phyloP scores from a whole-genome alignment of 37 sponge, comb jelly and placozoan genomes.

The Aplysina aerophoba region DNA sequence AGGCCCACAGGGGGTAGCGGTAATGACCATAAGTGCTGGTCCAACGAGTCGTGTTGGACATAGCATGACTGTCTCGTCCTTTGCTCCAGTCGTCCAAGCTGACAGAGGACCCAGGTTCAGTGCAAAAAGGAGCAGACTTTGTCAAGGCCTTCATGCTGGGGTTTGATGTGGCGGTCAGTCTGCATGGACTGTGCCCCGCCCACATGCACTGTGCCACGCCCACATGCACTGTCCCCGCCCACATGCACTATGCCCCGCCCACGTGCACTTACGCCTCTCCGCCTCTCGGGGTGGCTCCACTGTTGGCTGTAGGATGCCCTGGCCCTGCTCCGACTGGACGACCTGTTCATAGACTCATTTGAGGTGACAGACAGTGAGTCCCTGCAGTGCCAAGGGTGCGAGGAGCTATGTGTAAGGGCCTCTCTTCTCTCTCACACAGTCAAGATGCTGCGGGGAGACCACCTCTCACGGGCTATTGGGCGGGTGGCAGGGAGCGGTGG shows the following conservation, averaged over 20 bases:
- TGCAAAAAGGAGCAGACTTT: slow-evolving; percentile 98
- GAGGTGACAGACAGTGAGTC: slow-evolving; percentile 88
- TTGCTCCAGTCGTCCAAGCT: slow-evolving; percentile 77
- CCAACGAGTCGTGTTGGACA: neutral
- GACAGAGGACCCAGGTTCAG: slow-evolving; percentile 89
- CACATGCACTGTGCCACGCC: neutral
- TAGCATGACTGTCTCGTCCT: neutral
- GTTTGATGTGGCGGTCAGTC: slow-evolving; percentile 86
- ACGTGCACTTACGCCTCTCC: neutral
- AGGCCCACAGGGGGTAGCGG: neutral
- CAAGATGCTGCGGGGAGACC: slow-evolving; percentile 96
- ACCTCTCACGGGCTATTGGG: slow-evolving; percentile 97
- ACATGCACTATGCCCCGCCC: neutral
- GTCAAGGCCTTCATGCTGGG: slow-evolving; percentile 96
- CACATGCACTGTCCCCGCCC: neutral
- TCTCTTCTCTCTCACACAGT: slow-evolving; percentile 50
- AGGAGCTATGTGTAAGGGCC: neutral
- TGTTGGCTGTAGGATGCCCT: slow-evolving; percentile 82
- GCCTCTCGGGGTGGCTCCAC: neutral
- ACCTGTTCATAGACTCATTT: slow-evolving; percentile 96
- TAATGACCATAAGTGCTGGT: neutral
- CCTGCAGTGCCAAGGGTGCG: neutral
- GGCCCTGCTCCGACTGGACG: slow-evolving; percentile 95
- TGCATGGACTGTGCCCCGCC: neutral
- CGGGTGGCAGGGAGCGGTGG: slow-evolving; percentile 98